Base-by-base conservation (phyloP, 2,797 vertebrate species). In the Xenentodon cancila region DNA sequence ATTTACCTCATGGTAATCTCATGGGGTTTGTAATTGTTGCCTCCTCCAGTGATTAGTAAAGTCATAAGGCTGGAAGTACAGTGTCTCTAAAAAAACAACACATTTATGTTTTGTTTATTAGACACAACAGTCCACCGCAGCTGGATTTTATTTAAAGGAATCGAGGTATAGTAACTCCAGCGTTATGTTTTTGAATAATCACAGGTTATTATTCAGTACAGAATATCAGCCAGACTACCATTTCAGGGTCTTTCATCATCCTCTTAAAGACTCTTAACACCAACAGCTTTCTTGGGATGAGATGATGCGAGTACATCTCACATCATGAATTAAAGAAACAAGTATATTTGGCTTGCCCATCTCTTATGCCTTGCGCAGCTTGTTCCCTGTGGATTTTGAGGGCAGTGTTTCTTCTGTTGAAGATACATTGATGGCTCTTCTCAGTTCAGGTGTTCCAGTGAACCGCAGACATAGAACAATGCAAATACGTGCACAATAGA, bases 191-290 rank as follows among this genome's bases (percentile, higher is more conserved):
- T 7, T 13, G 70, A 64, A 80, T 64, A 25, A 47, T 13, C 46
- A 59, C 34, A 73, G 67, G 71, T 84, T 61, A 82, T 81, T 79
- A 75, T 75, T 75, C 70, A 49, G 11, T 25, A 49, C 64, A 73
- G 68, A 77, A 53, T 62, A 60, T 81, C 60, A 77, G 59, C 58
- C 74, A 59, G 75, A 68, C 44, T 56, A 47, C 49, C 27, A 40
- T 93, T 93, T 90, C 91, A 82, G 34, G 55, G 44, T 63, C 79
- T 93, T 92, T 92, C 91, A 92, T 93, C 91, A 92, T 84, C 84
- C 74, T 81, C 75, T 82, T 86, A 62, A 72, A 73, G 58, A 65
- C 56, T 55, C 40, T 25, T 49, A 42, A 77, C 60, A 59, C 69
- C 47, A 59, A 42, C 46, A 25, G 59, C 47, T 67, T 81, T 71